Evolutionary conservation across 2,888 invertebrate species (phyloP), one percentile per base, ranked within the genome.

Genomic region (Trachelus tabidus): DNA sequence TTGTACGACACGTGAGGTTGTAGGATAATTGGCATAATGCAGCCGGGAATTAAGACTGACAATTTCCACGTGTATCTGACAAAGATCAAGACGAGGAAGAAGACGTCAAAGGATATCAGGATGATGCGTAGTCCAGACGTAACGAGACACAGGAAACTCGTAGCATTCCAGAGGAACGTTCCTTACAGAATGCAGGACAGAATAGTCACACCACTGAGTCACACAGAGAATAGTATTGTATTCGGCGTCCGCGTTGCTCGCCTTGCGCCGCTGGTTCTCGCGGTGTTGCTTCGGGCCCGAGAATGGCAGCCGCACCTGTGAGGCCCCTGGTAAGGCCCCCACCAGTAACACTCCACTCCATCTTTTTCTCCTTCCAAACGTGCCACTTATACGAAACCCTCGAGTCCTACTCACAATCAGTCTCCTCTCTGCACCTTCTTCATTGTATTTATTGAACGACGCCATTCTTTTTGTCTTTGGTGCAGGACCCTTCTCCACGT

Each of bases 301-400:
- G 56, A 56, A 34, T 74, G 74, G 78, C 75, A 81, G 84, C 89
- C 89, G 87, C 89, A 89, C 89, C 89, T 89, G 88, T 84, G 79
- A 71, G 75, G 75, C 71, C 81, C 82, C 83, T 81, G 80, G 83
- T 56, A 23, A 56, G 56, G 56, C 56, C 56, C 56, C 56, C 56
- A 56, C 56, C 56, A 56, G 9, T 56, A 56, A 56, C 56, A 56
- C 56, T 56, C 56, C 23, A 23, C 56, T 56, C 56, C 56, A 56
- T 56, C 56, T 56, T 56, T 40, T 56, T 56, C 56, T 56, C 56
- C 56, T 56, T 56, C 56, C 56, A 56, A 56, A 56, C 56, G 56
- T 56, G 56, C 56, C 23, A 56, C 56, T 56, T 56, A 56, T 56
- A 56, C 56, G 23, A 56, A 56, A 56, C 23, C 6, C 56, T 9